Percentiles rank a stretch among this genome's conserved stretches.
Evolutionary conservation across 2,888 invertebrate species (phyloP).

Genomic region (Pteria penguin): DNA sequence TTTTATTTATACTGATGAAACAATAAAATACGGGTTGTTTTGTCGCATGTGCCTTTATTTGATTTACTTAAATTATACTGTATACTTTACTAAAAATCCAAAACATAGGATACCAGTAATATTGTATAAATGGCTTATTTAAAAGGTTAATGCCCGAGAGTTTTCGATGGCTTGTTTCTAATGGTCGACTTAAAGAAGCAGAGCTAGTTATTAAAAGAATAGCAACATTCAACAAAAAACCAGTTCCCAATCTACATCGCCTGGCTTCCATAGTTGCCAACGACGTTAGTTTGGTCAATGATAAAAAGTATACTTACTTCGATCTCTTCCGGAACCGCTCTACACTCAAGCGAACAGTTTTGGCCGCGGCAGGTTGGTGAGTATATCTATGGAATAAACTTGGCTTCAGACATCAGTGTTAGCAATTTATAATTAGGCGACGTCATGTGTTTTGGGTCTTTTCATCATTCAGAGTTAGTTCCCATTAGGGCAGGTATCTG

Average conservation of each 20-base stretch:
- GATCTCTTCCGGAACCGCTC: constrained; percentile 28
- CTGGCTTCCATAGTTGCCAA: neutral
- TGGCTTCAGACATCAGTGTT: too few relatives aligned
- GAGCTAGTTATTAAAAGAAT: constrained; percentile 38
- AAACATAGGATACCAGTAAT: neutral
- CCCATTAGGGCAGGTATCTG: too few relatives aligned
- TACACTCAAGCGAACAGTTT: constrained; percentile 29
- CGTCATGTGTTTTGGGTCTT: too few relatives aligned
- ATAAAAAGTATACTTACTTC: constrained; percentile 44
- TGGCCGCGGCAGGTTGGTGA: constrained; percentile 42
- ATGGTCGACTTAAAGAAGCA: constrained; percentile 44
- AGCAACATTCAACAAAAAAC: constrained; percentile 42
- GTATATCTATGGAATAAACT: neutral
- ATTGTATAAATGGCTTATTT: neutral
- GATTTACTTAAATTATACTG: too few relatives aligned
- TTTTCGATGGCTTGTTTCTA: constrained; percentile 51
- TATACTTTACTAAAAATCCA: too few relatives aligned
- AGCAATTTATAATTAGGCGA: too few relatives aligned
- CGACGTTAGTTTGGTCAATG: neutral
- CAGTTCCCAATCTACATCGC: neutral
- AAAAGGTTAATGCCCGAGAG: constrained; percentile 53
- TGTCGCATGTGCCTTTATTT: too few relatives aligned
- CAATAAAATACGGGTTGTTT: too few relatives aligned
- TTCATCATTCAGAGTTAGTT: too few relatives aligned
- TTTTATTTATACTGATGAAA: too few relatives aligned